These are phyloP conservation scores for Ennomos quercinarius DNA, from an alignment of 2,888 invertebrate species.

Conservation along the genomic window DNA sequence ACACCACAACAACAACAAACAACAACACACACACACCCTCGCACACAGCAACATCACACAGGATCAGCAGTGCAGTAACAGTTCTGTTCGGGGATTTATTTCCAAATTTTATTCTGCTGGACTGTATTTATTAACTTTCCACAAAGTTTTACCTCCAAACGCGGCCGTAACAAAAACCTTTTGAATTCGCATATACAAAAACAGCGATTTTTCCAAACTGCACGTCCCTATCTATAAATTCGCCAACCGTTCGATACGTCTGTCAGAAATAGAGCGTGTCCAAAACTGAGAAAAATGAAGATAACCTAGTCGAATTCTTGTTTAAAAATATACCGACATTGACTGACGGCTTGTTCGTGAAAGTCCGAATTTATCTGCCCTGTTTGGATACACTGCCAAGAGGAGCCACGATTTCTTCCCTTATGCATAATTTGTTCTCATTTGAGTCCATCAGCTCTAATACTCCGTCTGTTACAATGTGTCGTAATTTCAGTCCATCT, in stretches of 20 bases:
- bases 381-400: constrained; percentile 41
- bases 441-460: constrained; percentile 20
- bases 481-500: constrained; percentile 31
- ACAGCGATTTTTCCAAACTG: constrained; percentile 18
- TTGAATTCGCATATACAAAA: constrained; percentile 1
- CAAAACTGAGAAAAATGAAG: constrained; percentile 34
- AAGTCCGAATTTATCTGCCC: constrained; percentile 36
- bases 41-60: too few species aligned
- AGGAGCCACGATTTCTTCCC: constrained; percentile 31
- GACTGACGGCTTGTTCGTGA: constrained; percentile 47
- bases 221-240: constrained; percentile 26
- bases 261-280: constrained; percentile 26
- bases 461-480: constrained; percentile 19
- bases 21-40: too few species aligned
- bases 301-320: constrained; percentile 39
- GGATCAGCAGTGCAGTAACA: too few species aligned
- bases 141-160: too few species aligned
- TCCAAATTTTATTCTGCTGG: too few species aligned
- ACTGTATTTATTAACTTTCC: too few species aligned
- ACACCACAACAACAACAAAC: too few species aligned
- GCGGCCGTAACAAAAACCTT: neutral
- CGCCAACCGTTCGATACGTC: constrained; percentile 24
- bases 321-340: constrained; percentile 52
- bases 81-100: too few species aligned
- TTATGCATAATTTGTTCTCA: constrained; percentile 28